Evolutionary conservation across 2,888 invertebrate species (phyloP), one percentile per base, ranked within the genome.

Genomic region (Atethmia centrago): DNA sequence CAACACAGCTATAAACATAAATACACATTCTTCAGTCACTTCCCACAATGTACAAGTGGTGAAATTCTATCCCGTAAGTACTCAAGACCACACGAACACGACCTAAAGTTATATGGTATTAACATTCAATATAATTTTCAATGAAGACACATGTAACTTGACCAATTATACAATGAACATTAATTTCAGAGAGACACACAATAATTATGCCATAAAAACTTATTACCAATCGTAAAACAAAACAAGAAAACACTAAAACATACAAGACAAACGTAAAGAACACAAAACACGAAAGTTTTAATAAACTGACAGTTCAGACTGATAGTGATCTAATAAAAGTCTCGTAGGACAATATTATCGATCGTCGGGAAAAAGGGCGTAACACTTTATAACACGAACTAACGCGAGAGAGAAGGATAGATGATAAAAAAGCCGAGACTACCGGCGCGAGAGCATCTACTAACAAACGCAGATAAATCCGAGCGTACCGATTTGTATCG

Each of bases 281-380:
- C 63, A 86, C 77, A 79, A 83, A 83, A 76, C 81, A 85, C 77
- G 78, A 79, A 84, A 85, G 77, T 85, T 88, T 87, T 88, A 89
- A 88, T 87, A 88, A 88, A 86, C 86, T 88, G 88, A 90, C 90
- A 90, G 87, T 83, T 89, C 88, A 85, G 89, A 92, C 89, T 89
- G 93, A 93, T 94, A 88, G 67, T 85, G 85, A 93, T 93, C 93
- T 88, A 83, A 87, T 90, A 89, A 90, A 87, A 87, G 89, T 90
- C 88, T 89, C 88, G 91, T 85, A 88, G 92, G 91, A 94, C 94
- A 93, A 93, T 94, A 93, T 92, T 93, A 94, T 94, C 94, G 92
- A 90, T 90, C 87, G 88, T 86, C 85, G 86, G 86, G 89, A 86
- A 92, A 91, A 91, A 89, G 85, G 83, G 87, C 83, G 88, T 87